Evolutionary conservation across 2,113 vertebrate species (phyloP).

Genomic region (Clupea harengus): DNA sequence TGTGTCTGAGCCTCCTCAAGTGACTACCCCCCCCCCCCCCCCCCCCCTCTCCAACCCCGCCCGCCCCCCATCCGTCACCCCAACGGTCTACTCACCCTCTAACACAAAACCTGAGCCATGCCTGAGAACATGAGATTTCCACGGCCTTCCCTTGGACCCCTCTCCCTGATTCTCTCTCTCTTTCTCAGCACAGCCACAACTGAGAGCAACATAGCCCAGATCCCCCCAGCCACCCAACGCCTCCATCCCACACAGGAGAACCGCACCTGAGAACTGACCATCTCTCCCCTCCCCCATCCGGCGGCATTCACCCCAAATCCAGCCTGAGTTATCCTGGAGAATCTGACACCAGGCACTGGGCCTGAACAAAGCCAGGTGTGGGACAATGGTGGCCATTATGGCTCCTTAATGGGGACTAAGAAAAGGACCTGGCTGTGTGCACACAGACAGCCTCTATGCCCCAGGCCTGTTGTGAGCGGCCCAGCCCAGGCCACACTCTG

Average conservation of each 20-base stretch:
- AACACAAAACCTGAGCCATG: slow-evolving; percentile 7
- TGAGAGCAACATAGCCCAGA: background rate
- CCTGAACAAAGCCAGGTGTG: slow-evolving; percentile 30
- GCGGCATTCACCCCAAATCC: background rate
- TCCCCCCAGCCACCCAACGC: slow-evolving; percentile 1
- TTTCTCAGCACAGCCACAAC: background rate
- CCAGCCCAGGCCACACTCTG: background rate
- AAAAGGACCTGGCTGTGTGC: slow-evolving; percentile 4
- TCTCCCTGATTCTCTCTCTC: background rate
- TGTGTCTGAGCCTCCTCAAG: slow-evolving; percentile 8
- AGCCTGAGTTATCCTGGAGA: slow-evolving; percentile 5
- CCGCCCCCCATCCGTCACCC: background rate
- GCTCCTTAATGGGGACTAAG: slow-evolving; percentile 15
- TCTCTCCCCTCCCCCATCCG: background rate
- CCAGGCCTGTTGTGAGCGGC: background rate
- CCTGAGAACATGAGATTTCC: background rate
- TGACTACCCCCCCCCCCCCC: background rate
- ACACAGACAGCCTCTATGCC: slow-evolving; percentile 1
- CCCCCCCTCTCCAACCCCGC: background rate
- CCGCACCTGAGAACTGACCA: background rate
- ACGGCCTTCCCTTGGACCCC: background rate
- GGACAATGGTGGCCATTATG: slow-evolving; percentile 41
- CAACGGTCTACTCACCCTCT: background rate
- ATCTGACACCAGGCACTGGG: slow-evolving; percentile 16
- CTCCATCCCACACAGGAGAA: background rate